Evolutionary conservation across 2,888 invertebrate genomes (phyloP).

Genomic region (Caenorhabditis panamensis): DNA sequence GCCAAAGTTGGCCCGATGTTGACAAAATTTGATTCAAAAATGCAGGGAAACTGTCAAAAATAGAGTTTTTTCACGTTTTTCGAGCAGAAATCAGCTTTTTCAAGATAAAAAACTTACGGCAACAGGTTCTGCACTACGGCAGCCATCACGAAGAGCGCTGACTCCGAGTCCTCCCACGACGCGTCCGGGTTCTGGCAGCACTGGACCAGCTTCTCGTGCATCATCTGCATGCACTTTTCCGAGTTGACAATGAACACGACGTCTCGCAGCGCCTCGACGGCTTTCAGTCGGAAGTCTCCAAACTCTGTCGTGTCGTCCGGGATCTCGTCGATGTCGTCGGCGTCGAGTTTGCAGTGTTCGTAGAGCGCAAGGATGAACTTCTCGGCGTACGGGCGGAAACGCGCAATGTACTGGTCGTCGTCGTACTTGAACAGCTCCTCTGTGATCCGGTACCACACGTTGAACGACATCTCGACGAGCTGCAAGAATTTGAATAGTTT

Average conservation of each 20-base stretch:
- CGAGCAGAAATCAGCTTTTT: no score
- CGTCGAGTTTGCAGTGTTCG: conserved; percentile 95
- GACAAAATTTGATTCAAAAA: no score
- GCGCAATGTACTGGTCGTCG: conserved; percentile 86
- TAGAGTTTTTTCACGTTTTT: not conserved
- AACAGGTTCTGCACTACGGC: conserved; percentile 87
- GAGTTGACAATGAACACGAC: conserved; percentile 97
- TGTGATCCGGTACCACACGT: conserved; percentile 95
- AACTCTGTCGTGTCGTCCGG: conserved; percentile 90
- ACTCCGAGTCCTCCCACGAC: conserved; percentile 92
- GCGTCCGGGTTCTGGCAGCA: conserved; percentile 33
- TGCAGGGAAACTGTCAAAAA: no score
- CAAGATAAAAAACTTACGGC: conserved; percentile 87
- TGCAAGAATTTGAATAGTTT: no score
- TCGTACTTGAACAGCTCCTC: conserved; percentile 93
- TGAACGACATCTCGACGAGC: conserved; percentile 92
- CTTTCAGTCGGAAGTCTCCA: conserved; percentile 87
- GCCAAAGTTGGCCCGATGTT: no score
- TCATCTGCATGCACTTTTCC: conserved; percentile 87
- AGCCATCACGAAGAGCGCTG: conserved; percentile 94
- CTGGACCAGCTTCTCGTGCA: conserved; percentile 82
- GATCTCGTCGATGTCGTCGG: conserved; percentile 90
- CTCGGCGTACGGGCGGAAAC: conserved; percentile 93
- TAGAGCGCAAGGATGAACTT: conserved; percentile 87
- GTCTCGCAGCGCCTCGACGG: conserved; percentile 92